Evolutionary conservation across 2,113 vertebrate species (phyloP), one percentile per base, ranked within the genome.

Genomic region (Syngnathus typhle): DNA sequence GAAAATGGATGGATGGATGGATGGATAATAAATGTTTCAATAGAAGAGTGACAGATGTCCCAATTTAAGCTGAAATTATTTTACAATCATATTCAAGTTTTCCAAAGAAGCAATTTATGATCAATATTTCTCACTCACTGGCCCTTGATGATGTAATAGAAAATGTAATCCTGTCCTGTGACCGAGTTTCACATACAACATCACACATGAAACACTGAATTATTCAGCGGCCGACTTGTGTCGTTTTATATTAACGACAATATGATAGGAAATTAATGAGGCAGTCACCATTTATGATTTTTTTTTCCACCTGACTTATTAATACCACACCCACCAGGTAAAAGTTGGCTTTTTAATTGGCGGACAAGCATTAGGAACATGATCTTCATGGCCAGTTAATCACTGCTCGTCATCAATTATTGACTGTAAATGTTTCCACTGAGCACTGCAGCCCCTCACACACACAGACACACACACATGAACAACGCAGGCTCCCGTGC

Each of bases 321-420:
- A 85, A 84, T 79, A 72, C 65, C 68, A 73, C 67, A 65, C 65
- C 72, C 60, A 62, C 67, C 73, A 71, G 83, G 82, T 82, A 85
- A 85, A 84, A 77, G 71, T 80, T 80, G 75, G 83, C 81, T 83
- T 81, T 79, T 75, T 87, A 87, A 88, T 88, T 83, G 75, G 80
- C 1, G 63, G 79, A 86, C 82, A 86, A 74, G 73, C 65, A 78
- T 77, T 82, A 83, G 55, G 58, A 83, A 82, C 72, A 79, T 77
- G 73, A 76, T 79, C 66, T 70, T 72, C 69, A 68, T 44, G 65
- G 59, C 64, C 66, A 72, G 61, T 76, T 81, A 74, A 85, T 78
- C 79, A 78, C 72, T 47, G 46, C n/a, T 64, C 55, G 60, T 77
- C 51, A 72, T 85, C 65, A 80, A 70, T 82, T 78, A 79, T 82